Conservation (phyloP, 53 echinoderm and acorn worm species). For the Echinarachnius parma region DNA sequence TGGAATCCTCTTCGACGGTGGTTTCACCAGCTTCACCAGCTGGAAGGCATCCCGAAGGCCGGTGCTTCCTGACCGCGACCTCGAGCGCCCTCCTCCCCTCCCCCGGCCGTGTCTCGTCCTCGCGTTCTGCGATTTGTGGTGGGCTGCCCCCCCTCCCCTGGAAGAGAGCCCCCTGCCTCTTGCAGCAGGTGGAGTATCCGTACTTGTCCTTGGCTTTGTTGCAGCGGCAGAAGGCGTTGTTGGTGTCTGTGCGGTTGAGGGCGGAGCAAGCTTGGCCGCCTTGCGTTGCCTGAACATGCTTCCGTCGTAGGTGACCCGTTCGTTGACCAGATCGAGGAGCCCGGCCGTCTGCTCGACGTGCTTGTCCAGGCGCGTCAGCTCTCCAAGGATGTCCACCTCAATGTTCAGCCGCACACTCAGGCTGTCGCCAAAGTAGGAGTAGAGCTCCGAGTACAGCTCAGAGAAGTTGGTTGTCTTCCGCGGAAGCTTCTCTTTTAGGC, state of each 20-base stretch:
- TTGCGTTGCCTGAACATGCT: constrained; percentile 33
- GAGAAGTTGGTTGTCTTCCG: constrained; percentile 23
- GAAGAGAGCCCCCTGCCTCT: constrained; percentile 39
- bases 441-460: constrained; percentile 67
- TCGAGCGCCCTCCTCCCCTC: constrained; percentile 58
- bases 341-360: constrained; percentile 29
- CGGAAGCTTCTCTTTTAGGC: constrained; percentile 24
- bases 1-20: constrained; percentile 30
- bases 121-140: constrained; percentile 43
- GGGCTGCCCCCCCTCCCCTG: constrained; percentile 13
- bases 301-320: constrained; percentile 51
- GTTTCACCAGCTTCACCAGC: constrained; percentile 58
- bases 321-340: constrained; percentile 66
- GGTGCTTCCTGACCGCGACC: constrained; percentile 59
- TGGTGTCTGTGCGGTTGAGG: constrained; percentile 11
- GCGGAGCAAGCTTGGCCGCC: not conserved
- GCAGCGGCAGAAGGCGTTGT: constrained; percentile 19
- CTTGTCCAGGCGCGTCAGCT: constrained; percentile 11
- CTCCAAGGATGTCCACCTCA: constrained; percentile 14
- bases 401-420: constrained; percentile 57
- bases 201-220: constrained; percentile 9
- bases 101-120: constrained; percentile 64
- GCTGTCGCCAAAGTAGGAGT: constrained; percentile 86
- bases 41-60: constrained; percentile 79
- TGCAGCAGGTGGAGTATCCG: not conserved